Evolutionary conservation across 2,888 invertebrate genomes (phyloP).

Genomic region (Caenorhabditis plicata): DNA sequence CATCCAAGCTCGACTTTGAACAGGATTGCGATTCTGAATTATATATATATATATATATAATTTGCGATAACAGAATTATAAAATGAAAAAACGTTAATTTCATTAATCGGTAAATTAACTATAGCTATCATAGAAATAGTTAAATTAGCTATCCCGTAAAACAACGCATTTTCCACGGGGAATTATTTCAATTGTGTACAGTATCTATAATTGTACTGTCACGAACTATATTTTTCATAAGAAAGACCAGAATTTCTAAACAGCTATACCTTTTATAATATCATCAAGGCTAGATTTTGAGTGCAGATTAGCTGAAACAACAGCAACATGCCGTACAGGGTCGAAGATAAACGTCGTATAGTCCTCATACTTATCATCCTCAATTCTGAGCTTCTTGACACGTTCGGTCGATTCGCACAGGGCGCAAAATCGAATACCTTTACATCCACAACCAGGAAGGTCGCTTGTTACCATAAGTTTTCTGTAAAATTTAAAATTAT

Average conservation of each 20-base stretch:
- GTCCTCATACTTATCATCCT: slow-evolving; percentile 26
- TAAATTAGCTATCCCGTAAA: no score
- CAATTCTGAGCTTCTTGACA: slow-evolving; percentile 58
- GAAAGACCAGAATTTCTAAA: neutral
- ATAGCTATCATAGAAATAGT: no score
- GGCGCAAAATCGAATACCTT: slow-evolving; percentile 85
- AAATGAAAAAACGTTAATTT: no score
- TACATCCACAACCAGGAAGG: slow-evolving; percentile 93
- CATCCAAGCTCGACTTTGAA: slow-evolving; percentile 15
- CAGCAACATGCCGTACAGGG: slow-evolving; percentile 14
- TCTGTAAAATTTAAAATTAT: no score
- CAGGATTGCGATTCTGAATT: no score
- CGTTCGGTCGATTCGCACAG: slow-evolving; percentile 77
- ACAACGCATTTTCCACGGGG: no score
- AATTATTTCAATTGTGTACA: no score
- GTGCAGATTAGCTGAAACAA: slow-evolving; percentile 15
- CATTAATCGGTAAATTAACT: no score
- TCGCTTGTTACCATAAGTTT: neutral
- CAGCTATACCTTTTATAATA: slow-evolving; percentile 26
- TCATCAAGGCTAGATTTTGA: slow-evolving; percentile 37
- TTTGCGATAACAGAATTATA: no score
- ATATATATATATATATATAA: no score
- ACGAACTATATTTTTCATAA: no score
- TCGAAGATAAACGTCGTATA: slow-evolving; percentile 33
- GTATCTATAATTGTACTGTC: no score